Evolutionary conservation across 2,797 vertebrate genomes (phyloP).

Genomic region (Pachyuromys duprasi): DNA sequence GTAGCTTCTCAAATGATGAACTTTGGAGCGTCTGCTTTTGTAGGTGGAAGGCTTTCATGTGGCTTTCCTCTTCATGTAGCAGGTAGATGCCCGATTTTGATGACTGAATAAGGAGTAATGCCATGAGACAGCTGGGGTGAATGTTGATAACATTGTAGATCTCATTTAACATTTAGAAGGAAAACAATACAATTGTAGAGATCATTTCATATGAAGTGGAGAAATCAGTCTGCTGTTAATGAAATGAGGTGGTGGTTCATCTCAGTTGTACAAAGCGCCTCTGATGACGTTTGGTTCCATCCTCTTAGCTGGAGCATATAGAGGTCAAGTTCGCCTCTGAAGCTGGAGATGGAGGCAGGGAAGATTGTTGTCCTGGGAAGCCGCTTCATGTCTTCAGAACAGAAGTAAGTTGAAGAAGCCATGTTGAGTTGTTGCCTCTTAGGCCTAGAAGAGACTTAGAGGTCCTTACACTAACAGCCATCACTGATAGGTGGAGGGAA

Average conservation of each 20-base stretch:
- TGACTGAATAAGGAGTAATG: background rate
- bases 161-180: conserved; percentile 60
- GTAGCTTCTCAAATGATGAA: conserved; percentile 45
- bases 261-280: conserved; percentile 39
- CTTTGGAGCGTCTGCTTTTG: conserved; percentile 22
- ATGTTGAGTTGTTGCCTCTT: conserved; percentile 50
- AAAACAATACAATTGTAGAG: conserved; percentile 33
- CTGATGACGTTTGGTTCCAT: conserved; percentile 27
- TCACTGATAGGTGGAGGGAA: conserved; percentile 32
- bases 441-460: conserved; percentile 31
- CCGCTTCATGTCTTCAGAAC: conserved; percentile 94
- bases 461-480: background rate
- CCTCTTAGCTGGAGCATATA: conserved; percentile 92
- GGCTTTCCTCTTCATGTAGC: conserved; percentile 45
- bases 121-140: background rate
- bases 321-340: conserved; percentile 95
- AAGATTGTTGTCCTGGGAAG: conserved; percentile 98
- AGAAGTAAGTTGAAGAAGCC: conserved; percentile 89
- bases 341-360: conserved; percentile 96
- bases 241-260: conserved; percentile 60
- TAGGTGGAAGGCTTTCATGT: conserved; percentile 43
- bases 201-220: conserved; percentile 58
- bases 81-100: conserved; percentile 37
- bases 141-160: conserved; percentile 40
- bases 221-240: conserved; percentile 37